Evolutionary conservation across 2,113 vertebrate species (phyloP).

Genomic region (Aspiorhynchus laticeps): DNA sequence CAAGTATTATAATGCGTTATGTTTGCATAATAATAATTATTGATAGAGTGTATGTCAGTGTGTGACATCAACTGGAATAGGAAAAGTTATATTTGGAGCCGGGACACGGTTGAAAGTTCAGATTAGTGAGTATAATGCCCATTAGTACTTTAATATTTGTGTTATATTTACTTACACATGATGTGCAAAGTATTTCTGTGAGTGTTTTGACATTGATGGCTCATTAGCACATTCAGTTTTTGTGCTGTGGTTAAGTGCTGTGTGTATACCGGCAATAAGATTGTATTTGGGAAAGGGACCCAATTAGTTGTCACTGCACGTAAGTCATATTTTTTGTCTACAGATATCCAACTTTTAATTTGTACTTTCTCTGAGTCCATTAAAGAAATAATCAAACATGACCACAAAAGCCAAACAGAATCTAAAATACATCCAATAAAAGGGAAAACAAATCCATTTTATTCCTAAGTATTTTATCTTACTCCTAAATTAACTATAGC

Average conservation of each 20-base stretch:
- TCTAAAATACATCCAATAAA: too few relatives aligned
- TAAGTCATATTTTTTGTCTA: slow-evolving; percentile 33
- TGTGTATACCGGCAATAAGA: slow-evolving; percentile 38
- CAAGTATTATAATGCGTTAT: neutral
- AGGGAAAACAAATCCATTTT: neutral
- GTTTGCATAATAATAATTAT: slow-evolving; percentile 18
- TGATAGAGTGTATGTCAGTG: slow-evolving; percentile 12
- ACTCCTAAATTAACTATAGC: neutral
- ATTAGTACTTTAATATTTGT: neutral
- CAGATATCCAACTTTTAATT: neutral
- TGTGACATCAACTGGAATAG: slow-evolving; percentile 37
- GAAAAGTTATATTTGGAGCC: slow-evolving; percentile 40
- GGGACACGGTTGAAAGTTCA: slow-evolving; percentile 42
- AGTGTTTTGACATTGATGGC: neutral
- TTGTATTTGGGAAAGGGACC: slow-evolving; percentile 42
- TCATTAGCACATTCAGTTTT: slow-evolving; percentile 17
- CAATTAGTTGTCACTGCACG: slow-evolving; percentile 41
- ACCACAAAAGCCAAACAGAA: neutral
- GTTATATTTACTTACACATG: neutral
- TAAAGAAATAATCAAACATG: neutral
- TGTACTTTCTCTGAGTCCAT: neutral
- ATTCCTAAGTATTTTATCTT: neutral
- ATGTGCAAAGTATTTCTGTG: neutral
- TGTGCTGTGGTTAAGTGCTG: slow-evolving; percentile 21
- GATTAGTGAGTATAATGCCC: slow-evolving; percentile 49